Evolutionary conservation across 2,888 invertebrate species (phyloP).

Genomic region (Aporophyla nigra): DNA sequence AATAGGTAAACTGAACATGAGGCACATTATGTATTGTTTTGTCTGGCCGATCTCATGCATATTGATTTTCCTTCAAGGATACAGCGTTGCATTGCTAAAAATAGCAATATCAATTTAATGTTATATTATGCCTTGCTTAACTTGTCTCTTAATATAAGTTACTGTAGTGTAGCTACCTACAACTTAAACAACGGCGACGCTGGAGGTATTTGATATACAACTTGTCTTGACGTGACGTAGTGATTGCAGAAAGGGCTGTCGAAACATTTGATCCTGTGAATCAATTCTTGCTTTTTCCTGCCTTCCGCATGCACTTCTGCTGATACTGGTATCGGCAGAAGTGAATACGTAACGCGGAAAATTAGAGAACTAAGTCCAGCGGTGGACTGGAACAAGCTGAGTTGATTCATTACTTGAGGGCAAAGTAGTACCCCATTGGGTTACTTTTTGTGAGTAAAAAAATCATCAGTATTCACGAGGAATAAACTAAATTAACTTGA

Average conservation of each 20-base stretch:
- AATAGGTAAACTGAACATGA: conserved; percentile 78
- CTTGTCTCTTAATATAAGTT: background rate
- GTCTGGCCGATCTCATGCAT: conserved; percentile 31
- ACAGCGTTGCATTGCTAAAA: background rate
- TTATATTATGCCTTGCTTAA: background rate
- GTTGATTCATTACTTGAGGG: background rate
- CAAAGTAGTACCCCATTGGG: background rate
- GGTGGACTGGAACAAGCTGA: background rate
- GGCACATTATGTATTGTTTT: conserved; percentile 20
- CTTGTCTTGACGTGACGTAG: conserved; percentile 9
- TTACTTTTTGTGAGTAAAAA: background rate
- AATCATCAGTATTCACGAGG: background rate
- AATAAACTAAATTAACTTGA: background rate
- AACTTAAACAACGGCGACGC: background rate
- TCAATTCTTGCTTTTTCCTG: conserved; percentile 7
- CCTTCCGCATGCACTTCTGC: too few relatives aligned
- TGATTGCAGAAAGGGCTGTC: conserved; percentile 7
- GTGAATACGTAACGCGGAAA: background rate
- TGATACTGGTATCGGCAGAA: background rate
- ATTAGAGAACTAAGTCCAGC: background rate
- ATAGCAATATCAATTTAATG: background rate
- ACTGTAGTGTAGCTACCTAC: background rate
- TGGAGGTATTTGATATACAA: conserved; percentile 23
- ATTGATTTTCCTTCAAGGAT: conserved; percentile 36
- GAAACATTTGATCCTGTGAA: background rate